Percentiles rank a stretch among this genome's conserved stretches.
Evolutionary conservation across 2,888 invertebrate genomes (phyloP).

Genomic region (Cephus rjabovi): DNA sequence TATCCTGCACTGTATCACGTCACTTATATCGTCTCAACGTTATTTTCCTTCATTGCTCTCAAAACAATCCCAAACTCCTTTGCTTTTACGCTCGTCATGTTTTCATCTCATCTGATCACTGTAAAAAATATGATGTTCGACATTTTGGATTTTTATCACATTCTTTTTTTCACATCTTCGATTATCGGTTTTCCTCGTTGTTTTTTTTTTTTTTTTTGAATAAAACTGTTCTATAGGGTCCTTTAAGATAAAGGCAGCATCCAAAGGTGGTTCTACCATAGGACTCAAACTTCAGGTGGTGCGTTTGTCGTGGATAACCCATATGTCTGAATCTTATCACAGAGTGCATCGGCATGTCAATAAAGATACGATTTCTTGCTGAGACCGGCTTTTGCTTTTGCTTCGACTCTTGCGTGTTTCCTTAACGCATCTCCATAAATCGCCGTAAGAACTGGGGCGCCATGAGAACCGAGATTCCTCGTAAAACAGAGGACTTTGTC

Average conservation of each 20-base stretch:
- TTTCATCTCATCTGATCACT: background rate
- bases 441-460: conserved; percentile 22
- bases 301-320: background rate
- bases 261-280: background rate
- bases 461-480: conserved; percentile 32
- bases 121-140: background rate
- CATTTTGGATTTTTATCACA: background rate
- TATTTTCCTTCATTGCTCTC: background rate
- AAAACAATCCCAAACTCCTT: background rate
- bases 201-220: background rate
- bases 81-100: background rate
- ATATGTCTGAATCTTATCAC: background rate
- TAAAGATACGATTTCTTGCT: background rate
- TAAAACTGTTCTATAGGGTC: background rate
- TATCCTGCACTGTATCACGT: background rate
- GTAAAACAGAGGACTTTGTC: conserved; percentile 11
- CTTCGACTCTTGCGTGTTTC: background rate
- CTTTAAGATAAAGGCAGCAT: background rate
- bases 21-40: background rate
- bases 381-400: background rate
- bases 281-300: background rate
- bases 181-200: background rate
- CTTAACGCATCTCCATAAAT: background rate
- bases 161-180: background rate
- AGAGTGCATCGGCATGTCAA: background rate